phyloP scores from a whole-genome alignment of 2,113 vertebrate genomes.

The Sisor rabdophorus region DNA sequence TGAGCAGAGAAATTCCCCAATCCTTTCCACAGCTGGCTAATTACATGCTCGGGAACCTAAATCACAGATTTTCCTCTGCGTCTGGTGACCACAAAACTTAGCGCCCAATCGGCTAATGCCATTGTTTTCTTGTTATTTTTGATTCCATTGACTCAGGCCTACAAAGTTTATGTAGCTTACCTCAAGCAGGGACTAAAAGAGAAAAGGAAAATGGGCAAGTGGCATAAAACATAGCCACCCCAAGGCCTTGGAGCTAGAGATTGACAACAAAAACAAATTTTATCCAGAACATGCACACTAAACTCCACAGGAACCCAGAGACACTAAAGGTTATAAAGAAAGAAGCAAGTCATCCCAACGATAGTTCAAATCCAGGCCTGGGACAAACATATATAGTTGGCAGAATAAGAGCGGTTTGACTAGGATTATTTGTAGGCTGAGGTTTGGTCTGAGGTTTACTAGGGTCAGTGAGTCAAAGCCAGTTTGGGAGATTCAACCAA shows the following conservation, averaged over 20 bases:
- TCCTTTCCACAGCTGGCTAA: slow-evolving; percentile 54
- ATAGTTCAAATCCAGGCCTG: slow-evolving; percentile 14
- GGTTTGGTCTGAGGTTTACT: slow-evolving; percentile 38
- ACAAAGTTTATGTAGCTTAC: slow-evolving; percentile 26
- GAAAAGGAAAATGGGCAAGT: not conserved
- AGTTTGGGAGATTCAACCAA: slow-evolving; percentile 30
- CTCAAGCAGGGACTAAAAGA: slow-evolving; percentile 2
- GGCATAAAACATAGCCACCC: not conserved
- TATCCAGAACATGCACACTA: not conserved
- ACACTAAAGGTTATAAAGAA: not conserved
- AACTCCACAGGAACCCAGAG: not conserved
- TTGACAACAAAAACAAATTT: not conserved
- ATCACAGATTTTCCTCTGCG: slow-evolving; percentile 48
- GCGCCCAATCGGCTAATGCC: slow-evolving; percentile 29
- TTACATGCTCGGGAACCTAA: slow-evolving; percentile 64
- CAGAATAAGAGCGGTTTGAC: slow-evolving; percentile 26
- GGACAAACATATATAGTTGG: slow-evolving; percentile 25
- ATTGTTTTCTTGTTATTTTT: slow-evolving; percentile 49
- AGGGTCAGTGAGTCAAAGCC: slow-evolving; percentile 42
- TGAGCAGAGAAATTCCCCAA: slow-evolving; percentile 64
- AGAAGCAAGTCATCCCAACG: slow-evolving; percentile 28
- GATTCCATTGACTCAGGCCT: slow-evolving; percentile 24
- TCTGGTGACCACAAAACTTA: slow-evolving; percentile 35
- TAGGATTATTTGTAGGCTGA: slow-evolving; percentile 39
- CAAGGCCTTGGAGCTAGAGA: not conserved